A percentile compares a stretch with the other conserved stretches of the same genome.
Evolutionary conservation across 2,888 invertebrate genomes (phyloP).

Genomic region (Therioaphis trifolii): DNA sequence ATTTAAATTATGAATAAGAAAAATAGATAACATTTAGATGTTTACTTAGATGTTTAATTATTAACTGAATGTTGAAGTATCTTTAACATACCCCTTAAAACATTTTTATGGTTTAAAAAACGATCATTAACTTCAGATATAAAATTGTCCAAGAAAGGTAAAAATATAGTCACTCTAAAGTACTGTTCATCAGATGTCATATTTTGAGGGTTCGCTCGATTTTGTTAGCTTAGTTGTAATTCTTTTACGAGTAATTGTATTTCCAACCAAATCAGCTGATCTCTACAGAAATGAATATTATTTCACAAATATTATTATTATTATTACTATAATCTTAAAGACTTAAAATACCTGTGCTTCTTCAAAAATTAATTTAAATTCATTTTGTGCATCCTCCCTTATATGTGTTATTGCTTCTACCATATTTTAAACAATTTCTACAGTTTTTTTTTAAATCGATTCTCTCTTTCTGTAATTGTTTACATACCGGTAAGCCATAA

Average conservation of each 20-base stretch:
- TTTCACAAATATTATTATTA: slow-evolving; percentile 6
- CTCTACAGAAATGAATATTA: slow-evolving; percentile 35
- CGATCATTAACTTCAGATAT: slow-evolving; percentile 32
- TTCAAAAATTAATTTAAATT: slow-evolving; percentile 39
- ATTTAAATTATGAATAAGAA: neutral
- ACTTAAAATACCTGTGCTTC: neutral
- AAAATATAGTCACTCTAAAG: slow-evolving; percentile 39
- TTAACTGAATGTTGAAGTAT: neutral
- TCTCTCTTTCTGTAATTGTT: slow-evolving; percentile 13
- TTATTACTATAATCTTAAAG: slow-evolving; percentile 12
- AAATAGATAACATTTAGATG: neutral
- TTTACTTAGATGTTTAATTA: neutral
- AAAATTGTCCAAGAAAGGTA: slow-evolving; percentile 44
- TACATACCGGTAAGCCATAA: slow-evolving; percentile 37
- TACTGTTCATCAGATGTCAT: slow-evolving; percentile 30
- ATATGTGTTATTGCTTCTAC: neutral
- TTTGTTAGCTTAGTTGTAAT: slow-evolving; percentile 20
- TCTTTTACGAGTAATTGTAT: slow-evolving; percentile 5
- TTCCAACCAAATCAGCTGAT: neutral
- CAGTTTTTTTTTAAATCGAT: slow-evolving; percentile 32
- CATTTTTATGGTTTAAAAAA: slow-evolving; percentile 38
- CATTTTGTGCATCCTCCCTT: neutral
- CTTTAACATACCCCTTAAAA: neutral
- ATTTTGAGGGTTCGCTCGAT: slow-evolving; percentile 12
- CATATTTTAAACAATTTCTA: slow-evolving; percentile 25